Base-by-base conservation (phyloP, 2,797 vertebrate species). In the Lerista edwardsae region DNA sequence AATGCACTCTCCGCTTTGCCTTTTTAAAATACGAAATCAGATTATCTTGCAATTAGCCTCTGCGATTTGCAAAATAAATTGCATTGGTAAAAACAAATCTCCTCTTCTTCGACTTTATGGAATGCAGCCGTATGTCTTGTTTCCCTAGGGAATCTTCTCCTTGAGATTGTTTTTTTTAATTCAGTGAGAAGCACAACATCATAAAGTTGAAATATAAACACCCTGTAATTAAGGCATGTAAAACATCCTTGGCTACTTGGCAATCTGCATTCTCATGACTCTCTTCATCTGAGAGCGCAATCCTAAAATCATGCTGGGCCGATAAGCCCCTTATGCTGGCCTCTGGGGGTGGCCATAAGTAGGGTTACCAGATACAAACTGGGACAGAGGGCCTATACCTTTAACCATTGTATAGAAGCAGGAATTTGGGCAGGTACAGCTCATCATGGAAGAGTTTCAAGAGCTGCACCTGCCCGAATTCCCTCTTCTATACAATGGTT, bases 161-260 rank as follows among this genome's bases (percentile, higher is more conserved):
- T 55, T 55, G 51, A 55, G 51, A 55, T 55, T 55, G n/a, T 55
- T 55, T 55, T 15, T 61, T 75, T 65, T 82, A 75, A 83, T 80
- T 85, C 51, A 41, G 10, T 75, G 51, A 69, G 64, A 85, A 68
- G 51, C 25, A 39, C 62, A 83, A 64, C 62, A 83, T 68, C 73
- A 69, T 80, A 34, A 27, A 80, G 78, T 14, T 23, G 71, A 80
- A 75, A 80, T 75, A 80, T 36, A 69, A 80, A 69, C 39, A 80
- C 5, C 29, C 51, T 27, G 36, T 69, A 85, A 75, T 77, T 75
- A 80, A 80, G 72, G 59, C 34, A 64, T 85, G 71, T 44, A 25
- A 36, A 62, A 15, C 39, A 75, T 85, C 51, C 39, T 65, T 80
- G 75, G 51, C n/a, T 36, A 61, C 17, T 61, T 27, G 47, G 51